A percentile compares a stretch with the other conserved stretches of the same genome.
These are phyloP conservation scores for Ophion costatus DNA, from an alignment of 2,888 invertebrate genomes.

Conservation along the genomic window DNA sequence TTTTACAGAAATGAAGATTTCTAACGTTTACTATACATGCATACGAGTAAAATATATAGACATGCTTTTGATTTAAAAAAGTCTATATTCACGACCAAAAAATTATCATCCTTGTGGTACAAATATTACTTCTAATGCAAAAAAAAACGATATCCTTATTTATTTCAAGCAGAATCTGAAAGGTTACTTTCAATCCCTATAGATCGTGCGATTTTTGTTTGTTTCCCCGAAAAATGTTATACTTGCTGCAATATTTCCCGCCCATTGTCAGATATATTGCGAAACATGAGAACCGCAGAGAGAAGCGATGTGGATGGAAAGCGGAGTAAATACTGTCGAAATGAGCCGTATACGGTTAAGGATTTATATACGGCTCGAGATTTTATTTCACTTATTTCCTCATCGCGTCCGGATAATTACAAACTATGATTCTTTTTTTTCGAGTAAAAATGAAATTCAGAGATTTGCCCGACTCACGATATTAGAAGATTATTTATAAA, in stretches of 20 bases:
- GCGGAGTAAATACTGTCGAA: constrained; percentile 10
- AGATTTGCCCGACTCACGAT: constrained; percentile 51
- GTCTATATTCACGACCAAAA: too few relatives aligned
- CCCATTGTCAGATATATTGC: neutral
- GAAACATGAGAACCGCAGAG: neutral
- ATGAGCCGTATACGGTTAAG: constrained; percentile 18
- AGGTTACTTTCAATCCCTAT: too few relatives aligned
- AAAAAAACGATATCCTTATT: too few relatives aligned
- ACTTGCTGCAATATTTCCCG: neutral
- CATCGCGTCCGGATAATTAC: constrained; percentile 48
- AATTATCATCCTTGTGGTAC: too few relatives aligned
- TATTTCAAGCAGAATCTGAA: too few relatives aligned
- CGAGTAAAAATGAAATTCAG: constrained; percentile 54
- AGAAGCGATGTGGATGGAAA: constrained; percentile 3
- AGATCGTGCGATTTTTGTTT: neutral
- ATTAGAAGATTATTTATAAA: constrained; percentile 30
- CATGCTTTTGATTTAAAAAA: neutral
- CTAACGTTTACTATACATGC: neutral
- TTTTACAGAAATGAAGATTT: neutral
- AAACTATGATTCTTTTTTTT: constrained; percentile 31
- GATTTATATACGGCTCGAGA: constrained; percentile 46
- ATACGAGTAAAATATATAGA: neutral
- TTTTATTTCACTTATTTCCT: constrained; percentile 1
- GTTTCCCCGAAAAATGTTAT: neutral
- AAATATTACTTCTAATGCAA: too few relatives aligned